A percentile compares a stretch with the other conserved stretches of the same genome.
Evolutionary conservation across 2,113 vertebrate species (phyloP).

Genomic region (Petromus typicus): DNA sequence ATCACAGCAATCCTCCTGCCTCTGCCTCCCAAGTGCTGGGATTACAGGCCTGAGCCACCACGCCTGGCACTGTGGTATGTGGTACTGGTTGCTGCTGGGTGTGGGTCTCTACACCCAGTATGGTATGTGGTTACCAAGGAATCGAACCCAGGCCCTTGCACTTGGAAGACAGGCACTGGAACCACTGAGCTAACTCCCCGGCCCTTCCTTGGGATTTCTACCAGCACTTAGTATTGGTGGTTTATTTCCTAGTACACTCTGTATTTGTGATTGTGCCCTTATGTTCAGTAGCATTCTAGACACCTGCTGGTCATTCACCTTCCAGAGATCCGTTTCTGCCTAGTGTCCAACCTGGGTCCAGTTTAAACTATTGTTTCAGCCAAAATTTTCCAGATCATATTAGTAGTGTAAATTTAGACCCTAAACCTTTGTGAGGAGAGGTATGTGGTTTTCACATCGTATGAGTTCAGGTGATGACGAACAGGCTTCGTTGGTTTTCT

Average conservation of each 20-base stretch:
- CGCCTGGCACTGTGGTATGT: too few relatives aligned
- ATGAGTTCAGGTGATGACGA: neutral
- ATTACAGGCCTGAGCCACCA: too few relatives aligned
- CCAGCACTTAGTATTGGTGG: neutral
- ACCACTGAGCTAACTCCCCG: too few relatives aligned
- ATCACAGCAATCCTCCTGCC: too few relatives aligned
- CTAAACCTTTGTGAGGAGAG: neutral
- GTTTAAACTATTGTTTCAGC: conserved; percentile 29
- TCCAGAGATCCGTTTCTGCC: neutral
- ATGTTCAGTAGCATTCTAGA: neutral
- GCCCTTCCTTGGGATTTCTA: neutral
- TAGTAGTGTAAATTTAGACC: conserved; percentile 39
- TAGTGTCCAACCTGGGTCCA: neutral
- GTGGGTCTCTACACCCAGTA: too few relatives aligned
- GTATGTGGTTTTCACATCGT: conserved; percentile 30
- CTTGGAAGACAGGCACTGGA: too few relatives aligned
- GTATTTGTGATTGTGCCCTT: neutral
- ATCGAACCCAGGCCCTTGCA: too few relatives aligned
- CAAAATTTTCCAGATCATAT: neutral
- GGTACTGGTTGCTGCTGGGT: too few relatives aligned
- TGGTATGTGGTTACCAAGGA: too few relatives aligned
- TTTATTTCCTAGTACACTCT: neutral
- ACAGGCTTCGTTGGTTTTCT: neutral
- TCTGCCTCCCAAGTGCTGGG: too few relatives aligned
- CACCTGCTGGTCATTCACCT: neutral